A percentile compares a stretch with the other conserved stretches of the same genome.
Evolutionary conservation across 2,113 vertebrate genomes (phyloP).

Genomic region (Notechis scutatus): DNA sequence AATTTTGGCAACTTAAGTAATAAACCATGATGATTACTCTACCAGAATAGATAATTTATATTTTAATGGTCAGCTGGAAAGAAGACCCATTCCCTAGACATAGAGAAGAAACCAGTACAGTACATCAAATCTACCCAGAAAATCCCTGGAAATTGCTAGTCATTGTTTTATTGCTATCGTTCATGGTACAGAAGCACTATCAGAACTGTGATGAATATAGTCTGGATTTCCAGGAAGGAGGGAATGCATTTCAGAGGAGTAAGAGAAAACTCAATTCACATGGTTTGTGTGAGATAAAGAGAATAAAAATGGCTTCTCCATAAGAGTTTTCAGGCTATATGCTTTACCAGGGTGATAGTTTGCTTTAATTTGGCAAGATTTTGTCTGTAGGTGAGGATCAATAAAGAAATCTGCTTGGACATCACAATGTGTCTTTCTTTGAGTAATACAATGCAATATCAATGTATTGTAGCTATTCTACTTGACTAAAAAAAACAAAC

Average conservation of each 20-base stretch:
- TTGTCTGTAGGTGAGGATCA: background rate
- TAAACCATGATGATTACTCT: background rate
- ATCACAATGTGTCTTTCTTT: background rate
- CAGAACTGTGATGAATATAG: background rate
- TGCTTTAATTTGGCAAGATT: background rate
- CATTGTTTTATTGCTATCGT: background rate
- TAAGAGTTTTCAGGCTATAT: background rate
- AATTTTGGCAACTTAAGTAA: background rate
- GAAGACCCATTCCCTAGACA: background rate
- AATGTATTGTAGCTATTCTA: background rate
- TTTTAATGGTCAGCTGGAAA: background rate
- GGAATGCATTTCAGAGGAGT: background rate
- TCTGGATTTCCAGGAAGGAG: background rate
- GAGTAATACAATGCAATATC: background rate
- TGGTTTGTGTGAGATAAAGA: background rate
- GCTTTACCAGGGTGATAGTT: background rate
- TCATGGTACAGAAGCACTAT: background rate
- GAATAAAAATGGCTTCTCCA: background rate
- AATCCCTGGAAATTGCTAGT: background rate
- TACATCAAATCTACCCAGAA: background rate
- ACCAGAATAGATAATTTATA: background rate
- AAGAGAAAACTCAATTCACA: background rate
- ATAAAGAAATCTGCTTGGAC: background rate
- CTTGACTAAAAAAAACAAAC: background rate
- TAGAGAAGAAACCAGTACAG: background rate